Evolutionary conservation across 2,113 vertebrate genomes (phyloP), one percentile per base, ranked within the genome.

Genomic region (Poicephalus gulielmi): DNA sequence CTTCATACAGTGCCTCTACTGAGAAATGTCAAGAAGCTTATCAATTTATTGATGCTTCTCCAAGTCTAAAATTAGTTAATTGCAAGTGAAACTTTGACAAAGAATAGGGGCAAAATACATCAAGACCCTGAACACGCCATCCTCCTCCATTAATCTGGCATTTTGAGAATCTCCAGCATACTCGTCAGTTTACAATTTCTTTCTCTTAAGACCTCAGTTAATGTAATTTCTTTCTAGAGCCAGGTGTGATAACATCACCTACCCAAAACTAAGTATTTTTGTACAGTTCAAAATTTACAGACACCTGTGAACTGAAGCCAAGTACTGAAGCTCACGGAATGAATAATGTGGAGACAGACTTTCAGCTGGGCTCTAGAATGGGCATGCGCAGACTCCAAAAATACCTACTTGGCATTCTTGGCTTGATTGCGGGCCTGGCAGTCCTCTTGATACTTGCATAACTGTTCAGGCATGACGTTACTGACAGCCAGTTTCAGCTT

Each of bases 401-500:
- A 86, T 78, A 98, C 98, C 82, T 98, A 98, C 98, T 99, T 99
- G 97, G 99, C 99, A 97, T 99, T 99, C 97, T 99, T 99, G 50
- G 99, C 99, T 81, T 99, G 98, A 95, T 88, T 98, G 17, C 98
- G 98, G 47, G 98, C 98, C 92, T 98, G 98, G 90, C 99, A 99
- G 97, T 99, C 99, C 97, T 99, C 99, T 93, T 99, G 99, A 97
- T 99, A 99, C 55, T 99, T 99, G 80, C 98, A 98, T 15, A 99
- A 98, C 98, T 99, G 99, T 88, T 99, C 99, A 13, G 99, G 99
- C 99, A 99, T 99, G 92, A 99, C 98, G 0, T 98, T 99, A 97
- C 99, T 99, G 90, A 99, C 99, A 16, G 99, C 99, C 95, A 99
- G 96, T 86, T 99, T 99, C 97, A 99, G 98, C 96, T 99, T 99